Evolutionary conservation across 2,888 invertebrate species (phyloP).

Genomic region (Leptura quadrifasciata): DNA sequence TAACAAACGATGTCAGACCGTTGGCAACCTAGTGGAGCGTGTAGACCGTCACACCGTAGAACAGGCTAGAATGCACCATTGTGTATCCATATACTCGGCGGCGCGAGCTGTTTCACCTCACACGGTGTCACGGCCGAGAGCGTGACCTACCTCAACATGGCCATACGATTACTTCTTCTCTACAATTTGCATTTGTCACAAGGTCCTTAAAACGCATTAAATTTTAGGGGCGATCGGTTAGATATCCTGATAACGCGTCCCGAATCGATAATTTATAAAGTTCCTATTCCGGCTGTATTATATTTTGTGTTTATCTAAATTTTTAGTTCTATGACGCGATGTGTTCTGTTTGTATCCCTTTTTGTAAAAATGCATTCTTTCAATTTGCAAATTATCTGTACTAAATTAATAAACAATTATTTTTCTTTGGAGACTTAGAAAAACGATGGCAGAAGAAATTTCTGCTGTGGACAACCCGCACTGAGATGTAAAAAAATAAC

Average conservation of each 20-base stretch:
- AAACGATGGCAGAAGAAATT: too few species aligned
- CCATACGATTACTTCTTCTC: not conserved
- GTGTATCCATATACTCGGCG: not conserved
- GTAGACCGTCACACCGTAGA: not conserved
- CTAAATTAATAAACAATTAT: too few species aligned
- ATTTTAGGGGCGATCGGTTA: conserved; percentile 4
- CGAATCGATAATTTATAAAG: not conserved
- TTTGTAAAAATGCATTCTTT: too few species aligned
- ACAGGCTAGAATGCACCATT: conserved; percentile 10
- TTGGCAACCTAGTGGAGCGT: conserved; percentile 18
- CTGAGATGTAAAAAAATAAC: too few species aligned
- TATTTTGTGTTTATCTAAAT: not conserved
- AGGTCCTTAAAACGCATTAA: conserved; percentile 5
- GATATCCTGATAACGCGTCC: not conserved
- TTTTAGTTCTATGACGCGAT: not conserved
- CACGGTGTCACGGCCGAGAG: conserved; percentile 68
- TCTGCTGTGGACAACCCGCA: too few species aligned
- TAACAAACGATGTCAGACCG: not conserved
- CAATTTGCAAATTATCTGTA: too few species aligned
- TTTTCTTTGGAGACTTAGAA: too few species aligned
- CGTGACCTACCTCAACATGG: conserved; percentile 68
- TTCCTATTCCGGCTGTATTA: not conserved
- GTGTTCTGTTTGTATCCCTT: too few species aligned
- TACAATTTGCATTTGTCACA: conserved; percentile 18
- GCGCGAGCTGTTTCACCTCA: conserved; percentile 60